Evolutionary conservation across 2,888 invertebrate species (phyloP).

Genomic region (Emmelina monodactyla): DNA sequence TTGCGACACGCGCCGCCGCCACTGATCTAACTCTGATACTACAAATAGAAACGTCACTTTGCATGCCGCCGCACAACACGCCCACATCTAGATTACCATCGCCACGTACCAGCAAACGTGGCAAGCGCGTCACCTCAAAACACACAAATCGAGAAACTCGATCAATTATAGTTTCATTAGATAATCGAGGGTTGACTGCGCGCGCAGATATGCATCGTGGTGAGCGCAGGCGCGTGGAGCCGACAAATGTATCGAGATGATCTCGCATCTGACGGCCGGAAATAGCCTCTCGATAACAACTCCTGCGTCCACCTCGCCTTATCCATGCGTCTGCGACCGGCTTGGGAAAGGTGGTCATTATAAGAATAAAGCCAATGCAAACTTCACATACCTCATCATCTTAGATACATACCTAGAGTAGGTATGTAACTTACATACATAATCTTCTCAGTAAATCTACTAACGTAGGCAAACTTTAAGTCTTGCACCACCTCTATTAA

Average conservation of each 20-base stretch:
- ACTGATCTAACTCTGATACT: slow-evolving; percentile 57
- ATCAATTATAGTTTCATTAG: slow-evolving; percentile 38
- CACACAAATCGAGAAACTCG: slow-evolving; percentile 23
- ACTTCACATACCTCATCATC: too few relatives aligned
- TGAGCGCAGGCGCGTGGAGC: slow-evolving; percentile 34
- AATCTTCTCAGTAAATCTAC: too few relatives aligned
- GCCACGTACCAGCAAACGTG: slow-evolving; percentile 35
- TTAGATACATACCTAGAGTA: too few relatives aligned
- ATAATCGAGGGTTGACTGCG: slow-evolving; percentile 51
- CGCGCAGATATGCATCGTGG: slow-evolving; percentile 41
- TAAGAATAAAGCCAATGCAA: too few relatives aligned
- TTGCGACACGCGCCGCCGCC: slow-evolving; percentile 52
- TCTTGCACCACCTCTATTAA: too few relatives aligned
- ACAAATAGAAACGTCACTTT: slow-evolving; percentile 62
- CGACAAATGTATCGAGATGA: slow-evolving; percentile 63
- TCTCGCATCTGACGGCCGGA: slow-evolving; percentile 59
- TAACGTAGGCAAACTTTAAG: too few relatives aligned
- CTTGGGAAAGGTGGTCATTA: slow-evolving; percentile 58
- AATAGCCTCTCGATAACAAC: slow-evolving; percentile 59
- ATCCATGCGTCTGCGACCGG: slow-evolving; percentile 47
- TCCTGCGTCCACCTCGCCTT: slow-evolving; percentile 48
- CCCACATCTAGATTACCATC: slow-evolving; percentile 40
- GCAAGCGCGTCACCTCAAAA: slow-evolving; percentile 36
- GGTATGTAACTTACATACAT: too few relatives aligned
- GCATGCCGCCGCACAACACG: slow-evolving; percentile 44